phyloP scores from a whole-genome alignment of 2,888 invertebrate genomes.

The Patella ulyssiponensis region DNA sequence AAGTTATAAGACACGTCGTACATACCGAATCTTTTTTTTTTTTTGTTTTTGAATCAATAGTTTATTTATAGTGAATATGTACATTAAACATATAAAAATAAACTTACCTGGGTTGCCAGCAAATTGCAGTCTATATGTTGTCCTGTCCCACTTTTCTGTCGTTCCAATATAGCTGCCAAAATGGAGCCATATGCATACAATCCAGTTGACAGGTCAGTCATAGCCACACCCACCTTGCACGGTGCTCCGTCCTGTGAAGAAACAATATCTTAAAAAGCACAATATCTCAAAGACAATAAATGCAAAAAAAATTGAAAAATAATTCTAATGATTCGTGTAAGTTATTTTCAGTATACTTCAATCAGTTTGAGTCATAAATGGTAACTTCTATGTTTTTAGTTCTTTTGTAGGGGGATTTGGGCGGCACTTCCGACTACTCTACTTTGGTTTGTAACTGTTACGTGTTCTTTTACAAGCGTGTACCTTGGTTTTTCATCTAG shows the following conservation, averaged over 20 bases:
- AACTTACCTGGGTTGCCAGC: constrained; percentile 85
- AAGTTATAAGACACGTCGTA: no score
- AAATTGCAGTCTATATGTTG: constrained; percentile 95
- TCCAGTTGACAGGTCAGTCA: constrained; percentile 94
- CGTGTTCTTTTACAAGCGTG: no score
- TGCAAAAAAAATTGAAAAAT: not conserved
- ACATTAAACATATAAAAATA: constrained; percentile 13
- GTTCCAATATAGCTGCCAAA: constrained; percentile 87
- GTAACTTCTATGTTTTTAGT: no score
- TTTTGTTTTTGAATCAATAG: no score
- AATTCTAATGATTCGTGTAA: not conserved
- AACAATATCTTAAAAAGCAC: not conserved
- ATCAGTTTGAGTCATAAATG: no score
- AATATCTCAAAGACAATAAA: not conserved
- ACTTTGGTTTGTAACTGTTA: no score
- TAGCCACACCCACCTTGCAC: constrained; percentile 91
- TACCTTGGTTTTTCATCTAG: no score
- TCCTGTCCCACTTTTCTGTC: constrained; percentile 84
- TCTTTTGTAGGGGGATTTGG: no score
- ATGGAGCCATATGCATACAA: constrained; percentile 96
- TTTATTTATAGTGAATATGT: not conserved
- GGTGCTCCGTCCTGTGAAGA: constrained; percentile 79
- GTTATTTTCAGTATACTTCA: no score
- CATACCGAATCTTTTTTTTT: no score
- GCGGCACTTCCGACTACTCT: no score